These are phyloP conservation scores for Punctoribates punctum DNA, from an alignment of 2,888 invertebrate genomes.

Conservation along the genomic window DNA sequence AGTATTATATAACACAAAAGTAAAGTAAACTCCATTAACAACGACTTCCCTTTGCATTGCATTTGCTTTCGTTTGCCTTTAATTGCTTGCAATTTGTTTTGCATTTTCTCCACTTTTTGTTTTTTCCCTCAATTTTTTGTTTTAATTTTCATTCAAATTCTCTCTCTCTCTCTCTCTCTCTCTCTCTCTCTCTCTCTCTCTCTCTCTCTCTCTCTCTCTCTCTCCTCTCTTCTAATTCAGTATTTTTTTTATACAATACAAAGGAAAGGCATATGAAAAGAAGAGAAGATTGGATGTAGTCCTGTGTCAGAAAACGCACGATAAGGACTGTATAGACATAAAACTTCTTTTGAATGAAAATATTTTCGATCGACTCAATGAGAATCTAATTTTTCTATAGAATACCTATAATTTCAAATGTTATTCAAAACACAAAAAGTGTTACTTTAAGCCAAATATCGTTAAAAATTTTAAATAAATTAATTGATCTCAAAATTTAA, in stretches of 20 bases:
- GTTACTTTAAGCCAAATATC: too few species aligned
- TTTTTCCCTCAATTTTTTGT: background rate
- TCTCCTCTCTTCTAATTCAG: background rate
- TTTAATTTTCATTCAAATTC: background rate
- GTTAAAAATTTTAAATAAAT: too few species aligned
- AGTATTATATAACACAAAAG: constrained; percentile 1
- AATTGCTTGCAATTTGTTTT: constrained; percentile 23
- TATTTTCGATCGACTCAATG: too few species aligned
- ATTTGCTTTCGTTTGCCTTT: background rate
- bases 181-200: constrained; percentile 22
- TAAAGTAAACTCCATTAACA: constrained; percentile 26
- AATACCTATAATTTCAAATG: too few species aligned
- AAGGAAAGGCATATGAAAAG: background rate
- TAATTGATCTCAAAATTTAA: too few species aligned
- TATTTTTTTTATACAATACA: background rate
- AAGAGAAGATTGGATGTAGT: background rate
- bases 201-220: constrained; percentile 14
- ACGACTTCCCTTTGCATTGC: constrained; percentile 7
- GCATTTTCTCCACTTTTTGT: constrained; percentile 19
- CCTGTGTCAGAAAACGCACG: background rate
- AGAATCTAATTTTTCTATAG: too few species aligned
- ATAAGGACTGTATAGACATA: too few species aligned
- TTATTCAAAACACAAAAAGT: too few species aligned
- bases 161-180: too few species aligned
- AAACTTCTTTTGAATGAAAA: too few species aligned